Base-by-base conservation (phyloP, 2,797 vertebrate species). In the Meriones psammophilus region DNA sequence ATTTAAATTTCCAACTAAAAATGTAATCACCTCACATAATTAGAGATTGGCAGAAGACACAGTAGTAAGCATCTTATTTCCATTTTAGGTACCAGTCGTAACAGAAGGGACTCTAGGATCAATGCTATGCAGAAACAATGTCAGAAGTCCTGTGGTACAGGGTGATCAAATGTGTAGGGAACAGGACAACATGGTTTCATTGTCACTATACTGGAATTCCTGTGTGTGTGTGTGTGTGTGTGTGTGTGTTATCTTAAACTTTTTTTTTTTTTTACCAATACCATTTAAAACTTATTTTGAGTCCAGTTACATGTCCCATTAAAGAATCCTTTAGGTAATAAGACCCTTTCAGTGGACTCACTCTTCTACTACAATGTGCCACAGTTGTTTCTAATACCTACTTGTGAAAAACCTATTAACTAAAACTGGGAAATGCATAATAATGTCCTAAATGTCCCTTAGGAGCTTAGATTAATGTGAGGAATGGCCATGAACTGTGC, bases 101-200 rank as follows among this genome's bases (percentile, higher is more conserved):
- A 26, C 30, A 18, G 9, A 7, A 30, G 24, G 30, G 3, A 14
- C 36, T 3, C 8, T 9, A 12, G 13, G 56, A 7, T 14, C 8
- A 14, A 9, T 0, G 8, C 7, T 54, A 8, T 5, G 33, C 54
- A 8, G 9, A n/a, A 90, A 24, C 14, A 18, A 0, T 3, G 24
- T 14, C 50, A 26, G 2, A 15, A 26, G 15, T 18, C 39, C 64
- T 36, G n/a, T 13, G 5, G 26, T 24, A 13, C 8, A 58, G 28
- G 36, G 3, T 3, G 1, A 1, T 10, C 6, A 56, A 17, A 28
- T 3, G 24, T 36, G 2, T 2, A 33, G 3, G 1, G 36, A 28
- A 28, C 24, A 30, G 8, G 13, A 39, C 0, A 26, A 6, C 1
- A 46, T 17, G 7, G 1, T 10, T 56, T 0, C 30, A 12, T 42